phyloP scores from a whole-genome alignment of 2,888 invertebrate genomes.

The Dicyrtomina minuta region DNA sequence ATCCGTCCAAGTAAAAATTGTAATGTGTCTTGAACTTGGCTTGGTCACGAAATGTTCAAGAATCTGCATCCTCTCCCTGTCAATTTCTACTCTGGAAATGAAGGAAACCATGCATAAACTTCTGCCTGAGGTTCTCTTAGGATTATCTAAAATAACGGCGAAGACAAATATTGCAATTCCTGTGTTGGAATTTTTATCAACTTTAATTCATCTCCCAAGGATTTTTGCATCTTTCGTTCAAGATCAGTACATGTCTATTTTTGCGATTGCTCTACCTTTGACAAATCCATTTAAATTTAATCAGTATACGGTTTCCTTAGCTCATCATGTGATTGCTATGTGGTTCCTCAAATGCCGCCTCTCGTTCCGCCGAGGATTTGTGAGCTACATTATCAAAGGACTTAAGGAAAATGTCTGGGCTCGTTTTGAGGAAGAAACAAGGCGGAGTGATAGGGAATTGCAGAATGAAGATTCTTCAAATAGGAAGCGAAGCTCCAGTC shows the following conservation, averaged over 20 bases:
- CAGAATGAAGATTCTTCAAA: conserved; percentile 85
- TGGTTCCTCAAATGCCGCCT: conserved; percentile 96
- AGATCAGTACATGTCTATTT: conserved; percentile 89
- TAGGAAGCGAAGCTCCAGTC: conserved; percentile 84
- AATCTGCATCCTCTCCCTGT: conserved; percentile 64
- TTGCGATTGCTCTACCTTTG: conserved; percentile 92
- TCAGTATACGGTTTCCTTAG: conserved; percentile 92
- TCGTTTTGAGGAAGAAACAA: conserved; percentile 76
- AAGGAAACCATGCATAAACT: conserved; percentile 83
- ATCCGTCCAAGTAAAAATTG: conserved; percentile 57
- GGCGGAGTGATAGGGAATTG: conserved; percentile 59
- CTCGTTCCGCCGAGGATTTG: conserved; percentile 83
- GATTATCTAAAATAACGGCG: conserved; percentile 87
- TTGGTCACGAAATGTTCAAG: conserved; percentile 48
- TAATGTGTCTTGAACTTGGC: conserved; percentile 61
- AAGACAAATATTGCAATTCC: conserved; percentile 90
- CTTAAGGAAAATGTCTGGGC: conserved; percentile 81
- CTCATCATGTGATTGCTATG: conserved; percentile 94
- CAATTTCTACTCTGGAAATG: conserved; percentile 89
- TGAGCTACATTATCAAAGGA: conserved; percentile 87
- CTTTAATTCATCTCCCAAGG: conserved; percentile 82
- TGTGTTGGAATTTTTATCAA: conserved; percentile 89
- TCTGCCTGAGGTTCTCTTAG: conserved; percentile 79
- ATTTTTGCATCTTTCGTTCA: conserved; percentile 86
- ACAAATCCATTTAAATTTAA: conserved; percentile 95